Evolutionary conservation across 2,888 invertebrate species (phyloP).

Genomic region (Phania funesta): DNA sequence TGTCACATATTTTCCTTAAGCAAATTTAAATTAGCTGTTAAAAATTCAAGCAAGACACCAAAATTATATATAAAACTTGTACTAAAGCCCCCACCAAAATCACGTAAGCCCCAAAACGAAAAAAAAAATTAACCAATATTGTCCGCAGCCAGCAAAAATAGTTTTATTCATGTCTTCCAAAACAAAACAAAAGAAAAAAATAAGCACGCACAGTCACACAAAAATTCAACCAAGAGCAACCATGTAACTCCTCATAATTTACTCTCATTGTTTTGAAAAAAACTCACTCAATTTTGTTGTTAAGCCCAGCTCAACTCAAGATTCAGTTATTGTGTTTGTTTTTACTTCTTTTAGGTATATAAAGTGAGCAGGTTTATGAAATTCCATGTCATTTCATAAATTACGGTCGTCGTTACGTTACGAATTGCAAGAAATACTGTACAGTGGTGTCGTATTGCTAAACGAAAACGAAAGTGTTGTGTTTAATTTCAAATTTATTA

Average conservation of each 20-base stretch:
- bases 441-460: constrained; percentile 19
- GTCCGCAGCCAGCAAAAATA: constrained; percentile 13
- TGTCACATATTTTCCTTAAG: background rate
- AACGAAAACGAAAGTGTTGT: constrained; percentile 72
- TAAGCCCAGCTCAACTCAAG: constrained; percentile 52
- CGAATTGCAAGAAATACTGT: constrained; percentile 57
- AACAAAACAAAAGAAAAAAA: background rate
- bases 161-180: constrained; percentile 25
- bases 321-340: constrained; percentile 35
- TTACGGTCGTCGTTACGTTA: constrained; percentile 71
- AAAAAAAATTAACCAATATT: constrained; percentile 13
- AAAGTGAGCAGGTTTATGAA: constrained; percentile 76
- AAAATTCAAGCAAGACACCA: background rate
- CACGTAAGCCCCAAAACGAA: constrained; percentile 47
- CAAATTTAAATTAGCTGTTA: background rate
- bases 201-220: background rate
- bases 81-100: background rate
- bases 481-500: constrained; percentile 33
- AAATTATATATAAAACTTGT: constrained; percentile 2
- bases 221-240: constrained; percentile 29
- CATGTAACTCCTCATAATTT: background rate
- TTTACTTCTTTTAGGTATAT: constrained; percentile 72
- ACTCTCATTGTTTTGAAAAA: constrained; percentile 34
- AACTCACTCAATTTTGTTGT: constrained; percentile 53
- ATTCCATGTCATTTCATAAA: constrained; percentile 77